Evolutionary conservation across 1,140 invertebrate genomes (phyloP).

Genomic region (Tachypleus tridentatus): DNA sequence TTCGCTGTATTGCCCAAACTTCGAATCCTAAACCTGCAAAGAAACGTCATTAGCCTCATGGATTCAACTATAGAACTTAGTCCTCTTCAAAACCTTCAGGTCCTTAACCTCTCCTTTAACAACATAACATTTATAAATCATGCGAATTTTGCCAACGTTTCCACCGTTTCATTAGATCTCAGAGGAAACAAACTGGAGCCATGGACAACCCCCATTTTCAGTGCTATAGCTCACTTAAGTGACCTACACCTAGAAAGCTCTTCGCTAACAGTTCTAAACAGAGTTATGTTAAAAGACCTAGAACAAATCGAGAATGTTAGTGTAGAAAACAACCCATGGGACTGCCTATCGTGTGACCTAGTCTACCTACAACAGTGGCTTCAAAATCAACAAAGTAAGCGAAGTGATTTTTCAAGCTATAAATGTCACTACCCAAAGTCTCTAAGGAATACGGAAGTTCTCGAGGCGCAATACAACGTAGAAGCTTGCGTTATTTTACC

Average conservation of each 20-base stretch:
- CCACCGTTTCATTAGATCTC: neutral
- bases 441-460: neutral
- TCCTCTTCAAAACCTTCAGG: neutral
- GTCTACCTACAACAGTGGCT: conserved; percentile 4
- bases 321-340: conserved; percentile 4
- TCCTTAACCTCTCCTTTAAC: neutral
- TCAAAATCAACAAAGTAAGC: neutral
- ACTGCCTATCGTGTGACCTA: conserved; percentile 6
- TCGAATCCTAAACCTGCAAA: no score
- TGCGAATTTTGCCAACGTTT: neutral
- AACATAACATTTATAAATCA: neutral
- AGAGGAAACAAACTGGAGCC: conserved; percentile 4
- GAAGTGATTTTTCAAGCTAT: neutral
- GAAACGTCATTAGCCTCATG: no score
- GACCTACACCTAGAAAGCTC: neutral
- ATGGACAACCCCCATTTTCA: neutral
- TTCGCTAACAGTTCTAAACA: conserved; percentile 2
- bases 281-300: conserved; percentile 10
- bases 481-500: neutral
- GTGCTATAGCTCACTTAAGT: neutral
- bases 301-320: neutral
- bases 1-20: neutral
- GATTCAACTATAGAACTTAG: no score
- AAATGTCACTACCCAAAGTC: neutral
- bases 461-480: neutral